phyloP scores from a whole-genome alignment of 1,140 invertebrate genomes.

The Portunus trituberculatus region DNA sequence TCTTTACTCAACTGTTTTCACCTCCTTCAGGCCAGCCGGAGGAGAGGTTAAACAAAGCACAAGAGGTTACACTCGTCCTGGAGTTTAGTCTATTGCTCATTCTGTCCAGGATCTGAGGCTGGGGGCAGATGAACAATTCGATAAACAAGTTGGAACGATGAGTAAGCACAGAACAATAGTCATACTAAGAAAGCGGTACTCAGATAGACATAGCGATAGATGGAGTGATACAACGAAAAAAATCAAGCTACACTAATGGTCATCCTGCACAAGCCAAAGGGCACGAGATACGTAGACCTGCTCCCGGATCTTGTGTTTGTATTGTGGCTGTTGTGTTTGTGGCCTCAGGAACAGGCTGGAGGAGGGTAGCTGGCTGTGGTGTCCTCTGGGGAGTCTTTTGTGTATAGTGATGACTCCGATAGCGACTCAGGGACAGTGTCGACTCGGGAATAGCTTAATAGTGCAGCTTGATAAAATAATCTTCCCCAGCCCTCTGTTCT shows the following conservation, averaged over 20 bases:
- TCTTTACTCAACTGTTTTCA: constrained; percentile 1
- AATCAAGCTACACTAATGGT: no score
- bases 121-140: not conserved
- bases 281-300: no score
- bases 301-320: no score
- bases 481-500: not conserved
- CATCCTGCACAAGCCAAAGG: no score
- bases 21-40: not conserved
- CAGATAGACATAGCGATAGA: not conserved
- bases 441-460: not conserved
- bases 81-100: not conserved
- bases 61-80: not conserved
- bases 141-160: not conserved
- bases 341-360: not conserved
- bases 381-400: not conserved
- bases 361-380: not conserved
- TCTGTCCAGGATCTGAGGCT: not conserved
- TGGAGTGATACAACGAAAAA: no score
- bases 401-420: not conserved
- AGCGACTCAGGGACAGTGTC: not conserved
- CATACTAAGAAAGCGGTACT: not conserved
- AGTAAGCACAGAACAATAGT: not conserved
- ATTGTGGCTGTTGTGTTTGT: no score
- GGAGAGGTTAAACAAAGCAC: not conserved
- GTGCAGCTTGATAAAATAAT: constrained; percentile 7